Percentiles rank a stretch among this genome's conserved stretches.
phyloP scores from a whole-genome alignment of 2,797 vertebrate species.

The Chaunax sp. region DNA sequence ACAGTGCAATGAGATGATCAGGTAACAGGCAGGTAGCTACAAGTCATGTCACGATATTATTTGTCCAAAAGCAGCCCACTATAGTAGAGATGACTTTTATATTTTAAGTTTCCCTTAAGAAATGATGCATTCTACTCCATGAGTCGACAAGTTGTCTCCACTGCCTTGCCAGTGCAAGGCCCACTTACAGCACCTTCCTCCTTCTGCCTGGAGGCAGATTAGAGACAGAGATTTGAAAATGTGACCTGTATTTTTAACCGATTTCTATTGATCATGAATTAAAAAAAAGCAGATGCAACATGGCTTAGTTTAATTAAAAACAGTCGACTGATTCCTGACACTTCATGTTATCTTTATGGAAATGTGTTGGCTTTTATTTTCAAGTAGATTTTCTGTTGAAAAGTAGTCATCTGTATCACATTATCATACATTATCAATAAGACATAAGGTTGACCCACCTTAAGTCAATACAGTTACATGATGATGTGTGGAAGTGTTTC shows the following conservation, averaged over 20 bases:
- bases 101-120: too few relatives aligned
- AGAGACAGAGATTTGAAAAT: not conserved
- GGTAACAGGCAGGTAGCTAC: too few relatives aligned
- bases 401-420: not conserved
- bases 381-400: not conserved
- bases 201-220: not conserved
- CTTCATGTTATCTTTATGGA: not conserved
- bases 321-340: not conserved
- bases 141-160: too few relatives aligned
- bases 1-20: too few relatives aligned
- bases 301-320: not conserved
- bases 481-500: not conserved
- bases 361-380: not conserved
- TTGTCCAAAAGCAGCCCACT: too few relatives aligned
- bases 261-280: conserved; percentile 2
- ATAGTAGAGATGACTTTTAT: too few relatives aligned
- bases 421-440: not conserved
- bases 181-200: too few relatives aligned
- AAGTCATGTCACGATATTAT: too few relatives aligned
- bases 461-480: too few relatives aligned
- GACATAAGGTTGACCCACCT: too few relatives aligned
- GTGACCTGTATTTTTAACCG: not conserved
- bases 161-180: too few relatives aligned
- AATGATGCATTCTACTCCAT: too few relatives aligned
- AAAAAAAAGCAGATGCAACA: not conserved